Base-by-base conservation (phyloP, 2,113 vertebrate species). In the Carassius carassius region DNA sequence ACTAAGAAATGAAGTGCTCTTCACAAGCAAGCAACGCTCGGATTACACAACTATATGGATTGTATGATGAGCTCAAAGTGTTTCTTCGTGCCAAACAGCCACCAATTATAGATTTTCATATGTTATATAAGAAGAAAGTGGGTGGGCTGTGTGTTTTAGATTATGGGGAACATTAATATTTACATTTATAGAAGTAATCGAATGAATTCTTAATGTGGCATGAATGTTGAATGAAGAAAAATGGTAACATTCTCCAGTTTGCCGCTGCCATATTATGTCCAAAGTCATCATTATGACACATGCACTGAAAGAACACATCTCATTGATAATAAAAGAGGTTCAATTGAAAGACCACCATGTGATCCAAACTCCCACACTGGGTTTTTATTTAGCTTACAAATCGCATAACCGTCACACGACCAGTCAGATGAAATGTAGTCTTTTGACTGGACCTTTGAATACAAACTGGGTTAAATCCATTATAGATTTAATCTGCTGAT, bases 401-500 rank as follows among this genome's bases (percentile, higher is more conserved):
- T 0, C 54, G 32, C 54, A 60, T 44, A 25, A 63, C n/a, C 35
- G n/a, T 25, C 58, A 44, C 29, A 79, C 13, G 12, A 25, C 21
- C 6, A 23, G 21, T 62, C 11, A 17, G 56, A 78, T 44, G 37
- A 17, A 65, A 63, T 29, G 58, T 25, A 81, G 60, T 63, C 78
- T 63, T 5, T 25, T 19, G 76, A 11, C 56, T 21, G 41, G 62
- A 81, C 58, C 13, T 25, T 23, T 25, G 49, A 41, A 49, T 29
- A 3, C 56, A 79, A 63, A 79, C 17, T 25, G 63, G 35, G 37
- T 65, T 23, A 49, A 81, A 81, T 51, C 60, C 23, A 81, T 81
- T 81, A 65, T 51, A 44, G 60, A 81, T 67, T 67, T 23, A 25
- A 81, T 81, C 78, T 47, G 10, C 35, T n/a, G 78, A 81, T 25